phyloP scores from a whole-genome alignment of 1,140 invertebrate genomes.

The Trissolcus basalis region DNA sequence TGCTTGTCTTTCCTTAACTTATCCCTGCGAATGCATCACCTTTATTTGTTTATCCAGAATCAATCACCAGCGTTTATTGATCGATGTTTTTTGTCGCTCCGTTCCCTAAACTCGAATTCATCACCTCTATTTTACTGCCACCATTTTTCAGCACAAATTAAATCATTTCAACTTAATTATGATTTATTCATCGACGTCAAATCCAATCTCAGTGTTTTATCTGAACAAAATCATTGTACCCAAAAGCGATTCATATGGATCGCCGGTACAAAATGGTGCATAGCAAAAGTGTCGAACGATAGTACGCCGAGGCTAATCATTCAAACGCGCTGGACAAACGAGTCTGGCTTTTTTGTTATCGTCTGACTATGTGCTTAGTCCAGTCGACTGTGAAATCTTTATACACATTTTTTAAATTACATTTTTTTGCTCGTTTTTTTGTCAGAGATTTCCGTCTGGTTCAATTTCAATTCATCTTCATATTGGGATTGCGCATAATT shows the following conservation, averaged over 20 bases:
- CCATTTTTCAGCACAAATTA: not conserved
- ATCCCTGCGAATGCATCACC: not conserved
- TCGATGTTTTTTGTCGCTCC: not conserved
- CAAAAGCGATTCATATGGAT: conserved; percentile 8
- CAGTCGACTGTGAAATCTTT: no score
- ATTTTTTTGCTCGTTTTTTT: no score
- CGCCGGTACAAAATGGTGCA: not conserved
- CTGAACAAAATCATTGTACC: conserved; percentile 35
- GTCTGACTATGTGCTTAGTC: conserved; percentile 20
- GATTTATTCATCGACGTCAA: conserved; percentile 5
- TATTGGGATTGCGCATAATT: no score
- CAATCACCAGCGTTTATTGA: not conserved
- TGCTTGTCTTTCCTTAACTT: not conserved
- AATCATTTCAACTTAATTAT: conserved; percentile 3
- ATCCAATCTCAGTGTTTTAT: conserved; percentile 26
- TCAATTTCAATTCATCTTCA: no score
- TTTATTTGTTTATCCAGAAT: conserved; percentile 1
- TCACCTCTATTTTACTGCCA: conserved; percentile 2
- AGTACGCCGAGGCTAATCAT: no score
- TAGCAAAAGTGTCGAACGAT: no score
- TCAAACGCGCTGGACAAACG: conserved; percentile 28
- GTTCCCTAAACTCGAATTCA: not conserved
- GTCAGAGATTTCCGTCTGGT: no score
- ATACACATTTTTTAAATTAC: no score
- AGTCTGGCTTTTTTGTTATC: conserved; percentile 36